These are phyloP conservation scores for Scaptomyza parva DNA, from an alignment of 2,888 invertebrate genomes.

Conservation along the genomic window DNA sequence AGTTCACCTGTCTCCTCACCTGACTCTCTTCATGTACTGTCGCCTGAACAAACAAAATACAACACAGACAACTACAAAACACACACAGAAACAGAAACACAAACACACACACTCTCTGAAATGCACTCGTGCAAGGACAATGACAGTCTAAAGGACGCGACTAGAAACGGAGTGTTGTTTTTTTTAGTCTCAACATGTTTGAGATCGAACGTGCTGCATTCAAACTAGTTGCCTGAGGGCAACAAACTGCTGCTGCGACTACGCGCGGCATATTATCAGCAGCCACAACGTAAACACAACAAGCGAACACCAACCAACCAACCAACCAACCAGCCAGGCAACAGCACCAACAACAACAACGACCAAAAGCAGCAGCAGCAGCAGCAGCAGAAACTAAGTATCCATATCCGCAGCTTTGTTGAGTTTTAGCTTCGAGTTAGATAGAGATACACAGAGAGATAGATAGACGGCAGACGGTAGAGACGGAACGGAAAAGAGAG, in stretches of 20 bases:
- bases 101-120: constrained; percentile 6
- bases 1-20: not conserved
- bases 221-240: constrained; percentile 37
- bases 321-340: constrained; percentile 15
- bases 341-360: constrained; percentile 13
- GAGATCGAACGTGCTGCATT: constrained; percentile 43
- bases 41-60: constrained; percentile 45
- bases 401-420: constrained; percentile 72
- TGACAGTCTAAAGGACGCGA: constrained; percentile 45
- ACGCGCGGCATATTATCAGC: constrained; percentile 61
- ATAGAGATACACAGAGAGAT: constrained; percentile 49
- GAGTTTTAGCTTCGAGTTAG: constrained; percentile 54
- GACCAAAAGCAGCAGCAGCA: constrained; percentile 22
- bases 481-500: constrained; percentile 20
- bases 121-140: constrained; percentile 50
- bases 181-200: constrained; percentile 60
- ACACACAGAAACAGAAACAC: constrained; percentile 5
- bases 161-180: constrained; percentile 24
- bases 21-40: constrained; percentile 14
- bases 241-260: constrained; percentile 43
- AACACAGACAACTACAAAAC: constrained; percentile 23
- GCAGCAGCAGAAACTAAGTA: constrained; percentile 69
- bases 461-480: too few species aligned
- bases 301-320: constrained; percentile 40
- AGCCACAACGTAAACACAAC: constrained; percentile 81